phyloP scores from a whole-genome alignment of 2,888 invertebrate genomes.

The Platerodrilus igneus region DNA sequence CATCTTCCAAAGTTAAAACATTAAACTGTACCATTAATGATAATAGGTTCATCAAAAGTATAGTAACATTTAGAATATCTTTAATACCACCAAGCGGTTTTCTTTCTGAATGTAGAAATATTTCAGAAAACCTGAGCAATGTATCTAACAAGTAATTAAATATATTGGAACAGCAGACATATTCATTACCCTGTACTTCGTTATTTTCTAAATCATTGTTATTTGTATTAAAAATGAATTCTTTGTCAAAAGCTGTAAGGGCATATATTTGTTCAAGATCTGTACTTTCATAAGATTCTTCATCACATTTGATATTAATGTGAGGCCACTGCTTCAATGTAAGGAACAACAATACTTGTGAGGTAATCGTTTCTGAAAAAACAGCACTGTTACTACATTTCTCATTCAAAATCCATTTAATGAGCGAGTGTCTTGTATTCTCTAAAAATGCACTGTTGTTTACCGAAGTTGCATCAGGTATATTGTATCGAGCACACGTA shows the following conservation, averaged over 20 bases:
- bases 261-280: slow-evolving; percentile 37
- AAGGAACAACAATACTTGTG: slow-evolving; percentile 35
- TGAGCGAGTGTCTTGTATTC: slow-evolving; percentile 26
- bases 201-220: too few relatives aligned
- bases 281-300: too few relatives aligned
- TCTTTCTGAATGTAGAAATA: neutral
- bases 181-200: neutral
- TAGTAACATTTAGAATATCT: slow-evolving; percentile 21
- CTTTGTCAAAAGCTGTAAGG: slow-evolving; percentile 34
- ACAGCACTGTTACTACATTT: slow-evolving; percentile 21
- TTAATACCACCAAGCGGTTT: slow-evolving; percentile 1
- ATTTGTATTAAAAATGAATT: slow-evolving; percentile 5
- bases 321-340: slow-evolving; percentile 38
- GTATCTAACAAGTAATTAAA: slow-evolving; percentile 10
- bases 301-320: slow-evolving; percentile 10
- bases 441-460: slow-evolving; percentile 20
- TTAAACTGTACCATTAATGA: slow-evolving; percentile 21
- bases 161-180: slow-evolving; percentile 4
- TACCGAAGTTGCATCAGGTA: slow-evolving; percentile 32
- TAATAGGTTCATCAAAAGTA: slow-evolving; percentile 23
- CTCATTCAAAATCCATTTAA: slow-evolving; percentile 35
- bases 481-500: slow-evolving; percentile 39
- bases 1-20: slow-evolving; percentile 17
- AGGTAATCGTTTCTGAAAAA: slow-evolving; percentile 27
- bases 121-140: slow-evolving; percentile 3